phyloP scores from a whole-genome alignment of 2,797 vertebrate species.

The Erithacus rubecula region DNA sequence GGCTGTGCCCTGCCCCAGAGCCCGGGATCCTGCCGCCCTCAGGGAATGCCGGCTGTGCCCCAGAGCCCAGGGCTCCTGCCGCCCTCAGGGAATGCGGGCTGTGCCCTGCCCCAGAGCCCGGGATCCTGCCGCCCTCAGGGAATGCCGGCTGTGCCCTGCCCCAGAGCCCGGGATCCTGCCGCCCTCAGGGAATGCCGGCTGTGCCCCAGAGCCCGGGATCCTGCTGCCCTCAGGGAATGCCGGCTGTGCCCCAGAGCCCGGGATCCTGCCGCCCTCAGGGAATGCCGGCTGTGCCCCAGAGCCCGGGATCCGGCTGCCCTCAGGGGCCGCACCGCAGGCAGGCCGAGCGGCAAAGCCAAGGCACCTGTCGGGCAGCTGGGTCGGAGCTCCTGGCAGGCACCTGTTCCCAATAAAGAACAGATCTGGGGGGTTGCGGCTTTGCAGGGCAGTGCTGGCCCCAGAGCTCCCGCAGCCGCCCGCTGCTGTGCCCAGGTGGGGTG shows the following conservation, averaged over 20 bases:
- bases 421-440: fast-evolving
- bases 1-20: too few species aligned
- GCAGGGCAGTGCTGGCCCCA: neutral
- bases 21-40: too few species aligned
- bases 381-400: fast-evolving
- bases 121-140: too few species aligned
- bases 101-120: too few species aligned
- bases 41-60: neutral
- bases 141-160: too few species aligned
- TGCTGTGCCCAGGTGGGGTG: fast-evolving
- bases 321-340: too few species aligned
- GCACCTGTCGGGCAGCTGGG: fast-evolving
- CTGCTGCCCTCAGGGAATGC: neutral
- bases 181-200: neutral
- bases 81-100: too few species aligned
- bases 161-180: too few species aligned
- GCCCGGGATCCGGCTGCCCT: too few species aligned
- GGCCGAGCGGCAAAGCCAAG: fast-evolving
- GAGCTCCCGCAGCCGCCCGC: fast-evolving
- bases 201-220: neutral
- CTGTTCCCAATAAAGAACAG: fast-evolving
- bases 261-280: too few species aligned
- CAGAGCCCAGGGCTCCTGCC: neutral
- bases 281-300: too few species aligned
- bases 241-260: neutral